Evolutionary conservation across 2,888 invertebrate genomes (phyloP).

Genomic region (Napeogenes sylphis): DNA sequence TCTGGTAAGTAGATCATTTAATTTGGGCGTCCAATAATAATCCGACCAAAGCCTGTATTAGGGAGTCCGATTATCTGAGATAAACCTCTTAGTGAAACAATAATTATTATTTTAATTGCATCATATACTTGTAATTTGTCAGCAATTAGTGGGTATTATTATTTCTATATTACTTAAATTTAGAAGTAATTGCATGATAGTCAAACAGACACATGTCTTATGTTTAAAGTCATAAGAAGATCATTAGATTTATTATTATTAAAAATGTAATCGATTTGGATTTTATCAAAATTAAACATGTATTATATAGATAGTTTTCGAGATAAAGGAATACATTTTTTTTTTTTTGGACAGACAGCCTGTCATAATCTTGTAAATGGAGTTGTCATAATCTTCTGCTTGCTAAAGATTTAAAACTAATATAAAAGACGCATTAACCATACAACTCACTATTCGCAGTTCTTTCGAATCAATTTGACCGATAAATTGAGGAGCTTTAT

Average conservation of each 20-base stretch:
- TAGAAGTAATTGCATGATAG: no score
- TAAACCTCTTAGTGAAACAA: conserved; percentile 16
- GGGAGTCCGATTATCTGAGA: conserved; percentile 15
- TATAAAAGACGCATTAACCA: conserved; percentile 1
- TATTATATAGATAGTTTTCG: no score
- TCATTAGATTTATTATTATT: no score
- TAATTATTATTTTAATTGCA: conserved; percentile 1
- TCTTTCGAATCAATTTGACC: conserved; percentile 55
- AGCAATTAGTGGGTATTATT: background rate
- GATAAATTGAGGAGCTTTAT: conserved; percentile 51
- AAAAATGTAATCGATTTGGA: no score
- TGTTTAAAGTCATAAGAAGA: no score
- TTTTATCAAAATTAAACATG: no score
- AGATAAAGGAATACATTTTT: no score
- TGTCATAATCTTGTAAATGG: no score
- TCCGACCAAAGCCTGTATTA: conserved; percentile 55
- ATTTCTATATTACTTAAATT: no score
- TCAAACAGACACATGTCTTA: no score
- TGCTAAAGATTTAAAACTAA: background rate
- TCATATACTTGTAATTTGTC: background rate
- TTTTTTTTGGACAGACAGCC: no score
- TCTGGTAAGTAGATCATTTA: conserved; percentile 9
- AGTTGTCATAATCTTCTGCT: no score
- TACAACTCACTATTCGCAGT: conserved; percentile 26
- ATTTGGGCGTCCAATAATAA: conserved; percentile 41